Base-by-base conservation (phyloP, 2,797 vertebrate genomes). In the Malacoraja senta region DNA sequence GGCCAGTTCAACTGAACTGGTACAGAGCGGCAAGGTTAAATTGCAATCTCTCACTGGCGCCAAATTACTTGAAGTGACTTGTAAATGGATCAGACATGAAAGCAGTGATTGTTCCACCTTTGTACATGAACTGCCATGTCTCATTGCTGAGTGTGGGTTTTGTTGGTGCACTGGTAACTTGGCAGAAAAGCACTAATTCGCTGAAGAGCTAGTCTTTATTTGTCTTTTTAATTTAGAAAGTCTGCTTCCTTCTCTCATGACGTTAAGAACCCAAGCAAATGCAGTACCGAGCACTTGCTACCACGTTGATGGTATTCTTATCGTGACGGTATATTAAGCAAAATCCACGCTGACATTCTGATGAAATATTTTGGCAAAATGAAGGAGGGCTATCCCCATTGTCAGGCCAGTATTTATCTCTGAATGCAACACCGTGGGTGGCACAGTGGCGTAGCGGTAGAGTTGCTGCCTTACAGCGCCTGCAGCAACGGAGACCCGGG, bases 41-140 rank as follows among this genome's bases (percentile, higher is more conserved):
- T 76, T 92, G 32, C 32, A 53, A 35, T 58, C 76, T 58, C 26
- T 74, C 24, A 15, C 13, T 76, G 26, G 58, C n/a, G 72, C 71
- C 71, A 92, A 74, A 76, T 92, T 58, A 26, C 90, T 53, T 92
- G 84, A 68, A 88, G 38, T n/a, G 38, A 92, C 38, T 29, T 53
- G 26, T 92, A 53, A 76, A 72, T 21, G 10, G 29, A 76, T 38
- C 35, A 58, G 71, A 74, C 26, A n/a, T 3, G 26, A 92, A 92
- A 92, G 71, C 90, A 26, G n/a, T 76, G 26, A 71, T 74, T 74
- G 68, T 92, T 74, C n/a, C 38, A 76, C 8, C 71, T 92, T 91
- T 91, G 19, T 10, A 68, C 53, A 61, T 61, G 32, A 68, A 24
- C 63, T 68, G 63, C 63, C 84, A 26, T 88, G 21, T 32, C 63